These are phyloP conservation scores for Aphelocoma californica DNA, from an alignment of 2,797 vertebrate genomes.

Conservation along the genomic window DNA sequence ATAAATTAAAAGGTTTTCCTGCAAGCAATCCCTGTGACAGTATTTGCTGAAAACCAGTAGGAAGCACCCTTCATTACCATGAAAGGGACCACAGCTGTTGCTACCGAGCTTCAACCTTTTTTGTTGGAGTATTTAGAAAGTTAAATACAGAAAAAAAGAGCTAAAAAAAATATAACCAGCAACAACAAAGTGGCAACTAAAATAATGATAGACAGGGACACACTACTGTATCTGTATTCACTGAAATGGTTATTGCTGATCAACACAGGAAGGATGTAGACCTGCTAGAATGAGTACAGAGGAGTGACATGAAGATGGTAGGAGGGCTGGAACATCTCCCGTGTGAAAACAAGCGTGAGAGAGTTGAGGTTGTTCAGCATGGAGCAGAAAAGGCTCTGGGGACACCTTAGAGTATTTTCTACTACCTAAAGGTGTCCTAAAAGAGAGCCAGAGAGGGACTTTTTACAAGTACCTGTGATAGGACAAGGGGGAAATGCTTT, in stretches of 20 bases:
- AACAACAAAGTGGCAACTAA: background rate
- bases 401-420: background rate
- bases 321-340: background rate
- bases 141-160: background rate
- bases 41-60: background rate
- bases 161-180: background rate
- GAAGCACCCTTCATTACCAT: background rate
- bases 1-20: background rate
- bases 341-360: background rate
- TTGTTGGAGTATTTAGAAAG: background rate
- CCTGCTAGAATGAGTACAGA: background rate
- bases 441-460: background rate
- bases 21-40: background rate
- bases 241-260: background rate
- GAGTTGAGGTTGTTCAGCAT: background rate
- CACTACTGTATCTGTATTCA: background rate
- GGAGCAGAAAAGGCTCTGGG: background rate
- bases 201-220: background rate
- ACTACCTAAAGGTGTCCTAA: background rate
- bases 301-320: background rate
- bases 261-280: background rate
- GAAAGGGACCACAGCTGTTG: background rate
- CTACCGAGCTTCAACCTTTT: background rate
- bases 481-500: background rate
- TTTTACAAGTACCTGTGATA: background rate